Percentiles rank a stretch among this genome's conserved stretches.
Conservation (phyloP, 2,888 invertebrate species). For the Xestia rhomboidea region DNA sequence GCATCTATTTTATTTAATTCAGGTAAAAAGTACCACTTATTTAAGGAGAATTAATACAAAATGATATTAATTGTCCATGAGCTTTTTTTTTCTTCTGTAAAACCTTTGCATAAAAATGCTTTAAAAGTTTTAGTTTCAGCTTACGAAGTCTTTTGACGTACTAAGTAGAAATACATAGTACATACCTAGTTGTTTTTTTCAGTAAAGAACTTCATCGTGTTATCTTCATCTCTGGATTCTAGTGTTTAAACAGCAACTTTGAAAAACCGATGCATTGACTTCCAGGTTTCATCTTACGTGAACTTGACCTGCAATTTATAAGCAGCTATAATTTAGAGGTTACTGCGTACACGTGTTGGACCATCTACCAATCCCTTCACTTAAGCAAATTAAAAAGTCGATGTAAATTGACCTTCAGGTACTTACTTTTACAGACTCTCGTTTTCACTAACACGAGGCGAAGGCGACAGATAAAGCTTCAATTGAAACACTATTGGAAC, state of each 20-base stretch:
- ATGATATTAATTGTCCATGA: neutral
- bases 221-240: neutral
- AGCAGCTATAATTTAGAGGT: slow-evolving; percentile 9
- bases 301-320: neutral
- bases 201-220: neutral
- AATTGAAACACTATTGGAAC: neutral
- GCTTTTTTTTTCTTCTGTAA: no score
- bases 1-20: slow-evolving; percentile 16
- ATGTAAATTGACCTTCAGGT: neutral
- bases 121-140: no score
- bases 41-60: slow-evolving; percentile 6
- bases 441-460: neutral
- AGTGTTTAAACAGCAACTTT: neutral
- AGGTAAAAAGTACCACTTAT: neutral
- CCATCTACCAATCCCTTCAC: slow-evolving; percentile 2
- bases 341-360: neutral
- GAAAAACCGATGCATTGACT: neutral
- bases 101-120: no score
- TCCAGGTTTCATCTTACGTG: neutral
- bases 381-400: neutral
- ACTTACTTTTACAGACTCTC: neutral
- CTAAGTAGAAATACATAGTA: neutral
- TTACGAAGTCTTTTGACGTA: no score
- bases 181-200: neutral
- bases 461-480: neutral